A percentile compares a stretch with the other conserved stretches of the same genome.
phyloP scores from a whole-genome alignment of 2,888 invertebrate species.

The Aporophyla lueneburgensis region DNA sequence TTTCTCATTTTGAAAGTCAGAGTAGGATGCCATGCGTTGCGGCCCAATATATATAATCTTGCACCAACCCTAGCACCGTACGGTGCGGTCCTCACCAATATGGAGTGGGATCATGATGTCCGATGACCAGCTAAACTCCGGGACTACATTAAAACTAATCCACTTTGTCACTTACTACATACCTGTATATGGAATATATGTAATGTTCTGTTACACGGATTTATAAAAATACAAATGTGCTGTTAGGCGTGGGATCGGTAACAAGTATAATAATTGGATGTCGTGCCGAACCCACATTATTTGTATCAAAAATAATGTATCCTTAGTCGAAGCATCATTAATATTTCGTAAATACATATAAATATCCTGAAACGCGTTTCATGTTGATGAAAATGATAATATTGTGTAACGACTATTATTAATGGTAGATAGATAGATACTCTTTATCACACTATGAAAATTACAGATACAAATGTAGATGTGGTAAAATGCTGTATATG shows the following conservation, averaged over 20 bases:
- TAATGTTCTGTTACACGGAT: neutral
- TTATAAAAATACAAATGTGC: neutral
- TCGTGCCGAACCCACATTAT: conserved; percentile 7
- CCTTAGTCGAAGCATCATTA: neutral
- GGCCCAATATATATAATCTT: no score
- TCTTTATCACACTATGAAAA: no score
- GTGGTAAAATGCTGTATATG: neutral
- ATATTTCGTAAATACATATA: neutral
- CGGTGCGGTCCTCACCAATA: no score
- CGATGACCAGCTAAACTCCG: no score
- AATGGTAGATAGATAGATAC: neutral
- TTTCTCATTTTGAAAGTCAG: no score
- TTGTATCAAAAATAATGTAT: conserved; percentile 27
- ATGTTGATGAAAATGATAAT: conserved; percentile 28
- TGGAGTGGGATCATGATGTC: no score
- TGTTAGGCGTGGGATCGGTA: neutral
- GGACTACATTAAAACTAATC: no score
- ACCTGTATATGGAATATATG: no score
- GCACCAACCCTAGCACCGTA: no score
- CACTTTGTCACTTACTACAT: no score
- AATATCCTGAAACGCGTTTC: neutral
- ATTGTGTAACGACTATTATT: neutral
- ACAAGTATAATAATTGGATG: conserved; percentile 25
- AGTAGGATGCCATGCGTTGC: no score
- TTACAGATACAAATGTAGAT: no score